Percentiles rank a stretch among this genome's conserved stretches.
These are phyloP conservation scores for Leptinotarsa undecemlineata DNA, from an alignment of 1,140 invertebrate genomes.

Conservation along the genomic window DNA sequence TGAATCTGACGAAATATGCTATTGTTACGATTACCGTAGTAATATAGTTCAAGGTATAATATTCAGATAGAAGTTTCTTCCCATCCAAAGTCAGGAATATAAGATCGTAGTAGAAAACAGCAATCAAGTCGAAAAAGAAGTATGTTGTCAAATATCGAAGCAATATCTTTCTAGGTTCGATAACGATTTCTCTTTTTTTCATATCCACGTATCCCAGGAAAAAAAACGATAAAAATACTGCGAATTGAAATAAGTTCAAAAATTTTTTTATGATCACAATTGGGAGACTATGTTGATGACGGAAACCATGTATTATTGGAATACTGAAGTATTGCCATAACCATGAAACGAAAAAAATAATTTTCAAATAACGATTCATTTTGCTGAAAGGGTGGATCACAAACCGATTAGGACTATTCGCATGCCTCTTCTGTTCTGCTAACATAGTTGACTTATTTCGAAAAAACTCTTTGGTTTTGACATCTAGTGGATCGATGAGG, in stretches of 20 bases:
- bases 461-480: conserved; percentile 29
- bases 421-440: conserved; percentile 31
- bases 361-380: conserved; percentile 24
- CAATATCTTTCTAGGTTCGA: conserved; percentile 26
- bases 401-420: conserved; percentile 16
- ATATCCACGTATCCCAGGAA: conserved; percentile 27
- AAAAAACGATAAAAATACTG: conserved; percentile 21
- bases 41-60: conserved; percentile 22
- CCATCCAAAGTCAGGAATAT: not conserved
- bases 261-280: not conserved
- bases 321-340: conserved; percentile 1
- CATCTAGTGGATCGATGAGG: conserved; percentile 27
- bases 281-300: not conserved
- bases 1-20: too few species aligned
- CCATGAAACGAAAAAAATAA: conserved; percentile 31
- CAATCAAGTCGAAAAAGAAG: conserved; percentile 29
- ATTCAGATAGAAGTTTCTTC: not conserved
- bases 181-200: conserved; percentile 33
- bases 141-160: conserved; percentile 29
- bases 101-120: not conserved
- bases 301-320: not conserved
- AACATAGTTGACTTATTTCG: conserved; percentile 32
- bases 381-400: conserved; percentile 36
- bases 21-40: not conserved
- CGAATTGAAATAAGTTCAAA: not conserved